A percentile compares a stretch with the other conserved stretches of the same genome.
Evolutionary conservation across 2,797 vertebrate genomes (phyloP).

Genomic region (Adelosebastes latens): DNA sequence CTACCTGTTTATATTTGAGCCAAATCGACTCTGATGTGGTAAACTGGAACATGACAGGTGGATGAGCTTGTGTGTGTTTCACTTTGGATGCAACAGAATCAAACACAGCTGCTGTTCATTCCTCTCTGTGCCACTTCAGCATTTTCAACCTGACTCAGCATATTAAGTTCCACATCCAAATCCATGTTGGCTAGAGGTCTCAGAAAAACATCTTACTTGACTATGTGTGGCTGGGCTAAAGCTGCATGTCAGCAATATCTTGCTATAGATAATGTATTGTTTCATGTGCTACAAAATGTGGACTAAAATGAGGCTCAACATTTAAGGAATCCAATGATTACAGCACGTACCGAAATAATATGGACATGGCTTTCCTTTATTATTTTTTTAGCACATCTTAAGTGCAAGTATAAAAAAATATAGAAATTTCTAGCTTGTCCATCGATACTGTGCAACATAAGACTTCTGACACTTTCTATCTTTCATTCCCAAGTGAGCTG

Average conservation of each 20-base stretch:
- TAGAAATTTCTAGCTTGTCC: not conserved
- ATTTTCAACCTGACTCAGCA: conserved; percentile 36
- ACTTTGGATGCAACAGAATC: not conserved
- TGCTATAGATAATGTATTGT: not conserved
- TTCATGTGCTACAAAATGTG: not conserved
- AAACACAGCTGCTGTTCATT: conserved; percentile 38
- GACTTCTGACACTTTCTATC: too few species aligned
- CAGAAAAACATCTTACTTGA: not conserved
- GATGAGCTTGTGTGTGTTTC: not conserved
- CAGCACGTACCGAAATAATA: not conserved
- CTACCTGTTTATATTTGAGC: not conserved
- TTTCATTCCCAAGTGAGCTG: not conserved
- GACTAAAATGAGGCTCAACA: not conserved
- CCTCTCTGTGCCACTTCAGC: conserved; percentile 22
- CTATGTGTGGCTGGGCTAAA: not conserved
- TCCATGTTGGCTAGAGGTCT: not conserved
- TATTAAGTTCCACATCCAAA: conserved; percentile 10
- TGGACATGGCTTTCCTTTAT: not conserved
- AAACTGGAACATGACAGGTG: not conserved
- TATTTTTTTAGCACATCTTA: not conserved
- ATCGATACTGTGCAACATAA: not conserved
- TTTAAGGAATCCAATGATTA: not conserved
- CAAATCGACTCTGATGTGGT: not conserved
- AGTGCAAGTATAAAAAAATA: not conserved
- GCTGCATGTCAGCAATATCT: conserved; percentile 16